These are phyloP conservation scores for Hymenochirus boettgeri DNA, from an alignment of 2,113 vertebrate species.

Conservation along the genomic window DNA sequence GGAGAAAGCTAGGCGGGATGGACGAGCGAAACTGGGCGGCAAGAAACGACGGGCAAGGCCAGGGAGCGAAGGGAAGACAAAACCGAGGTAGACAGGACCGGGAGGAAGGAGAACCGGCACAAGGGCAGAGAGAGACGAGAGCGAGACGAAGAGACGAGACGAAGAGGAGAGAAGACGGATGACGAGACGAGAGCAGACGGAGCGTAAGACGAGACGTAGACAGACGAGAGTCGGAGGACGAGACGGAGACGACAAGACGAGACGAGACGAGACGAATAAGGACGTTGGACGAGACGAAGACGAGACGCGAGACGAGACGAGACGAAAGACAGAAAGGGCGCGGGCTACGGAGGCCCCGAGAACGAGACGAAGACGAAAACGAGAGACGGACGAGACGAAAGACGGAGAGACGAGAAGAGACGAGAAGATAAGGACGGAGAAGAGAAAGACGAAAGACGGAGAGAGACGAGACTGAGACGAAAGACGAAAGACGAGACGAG, in stretches of 20 bases:
- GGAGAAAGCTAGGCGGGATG: background rate
- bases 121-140: background rate
- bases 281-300: background rate
- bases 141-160: background rate
- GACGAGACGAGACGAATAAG: background rate
- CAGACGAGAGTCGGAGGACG: background rate
- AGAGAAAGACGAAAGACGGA: background rate
- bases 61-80: background rate
- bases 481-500: background rate
- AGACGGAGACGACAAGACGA: background rate
- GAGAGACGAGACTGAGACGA: background rate
- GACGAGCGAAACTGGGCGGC: background rate
- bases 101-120: background rate
- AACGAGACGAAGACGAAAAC: background rate
- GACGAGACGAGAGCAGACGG: background rate
- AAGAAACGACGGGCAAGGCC: background rate
- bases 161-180: background rate
- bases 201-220: background rate
- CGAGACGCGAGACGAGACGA: background rate
- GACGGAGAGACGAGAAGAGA: background rate
- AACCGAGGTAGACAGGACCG: background rate
- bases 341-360: background rate
- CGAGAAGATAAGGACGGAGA: background rate
- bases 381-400: background rate
- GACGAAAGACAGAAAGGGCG: background rate